These are phyloP conservation scores for Ostrea denselamellosa DNA, from an alignment of 1,140 invertebrate species.

Conservation along the genomic window DNA sequence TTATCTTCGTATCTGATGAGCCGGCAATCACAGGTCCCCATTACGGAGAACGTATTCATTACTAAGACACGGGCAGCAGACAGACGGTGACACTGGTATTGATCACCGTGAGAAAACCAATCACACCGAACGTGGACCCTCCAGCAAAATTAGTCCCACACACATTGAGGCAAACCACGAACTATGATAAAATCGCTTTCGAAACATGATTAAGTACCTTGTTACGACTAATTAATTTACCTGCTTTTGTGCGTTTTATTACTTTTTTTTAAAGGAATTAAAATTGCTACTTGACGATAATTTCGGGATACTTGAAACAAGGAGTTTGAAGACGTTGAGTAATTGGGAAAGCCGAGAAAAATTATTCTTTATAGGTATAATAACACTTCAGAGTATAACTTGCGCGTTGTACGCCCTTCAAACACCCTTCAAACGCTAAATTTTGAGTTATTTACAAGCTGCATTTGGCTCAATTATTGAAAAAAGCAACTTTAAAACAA, in stretches of 20 bases:
- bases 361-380: not conserved
- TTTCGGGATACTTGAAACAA: slow-evolving; percentile 8
- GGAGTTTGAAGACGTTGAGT: not conserved
- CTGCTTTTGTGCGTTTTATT: not conserved
- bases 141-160: not conserved
- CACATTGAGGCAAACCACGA: slow-evolving; percentile 16
- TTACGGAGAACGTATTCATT: not conserved
- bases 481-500: no score
- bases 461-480: not conserved
- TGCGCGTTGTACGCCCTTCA: not conserved
- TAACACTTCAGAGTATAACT: not conserved
- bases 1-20: not conserved
- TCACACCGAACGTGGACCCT: slow-evolving; percentile 9
- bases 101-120: slow-evolving; percentile 36
- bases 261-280: not conserved
- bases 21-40: not conserved
- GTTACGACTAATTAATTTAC: not conserved
- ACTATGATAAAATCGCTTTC: not conserved
- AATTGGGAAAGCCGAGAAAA: not conserved
- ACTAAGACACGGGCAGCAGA: slow-evolving; percentile 12
- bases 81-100: not conserved
- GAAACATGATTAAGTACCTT: not conserved
- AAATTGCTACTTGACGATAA: not conserved
- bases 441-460: not conserved
- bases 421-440: not conserved